phyloP scores from a whole-genome alignment of 1,140 invertebrate genomes.

The Zaprionus kolodkinae region DNA sequence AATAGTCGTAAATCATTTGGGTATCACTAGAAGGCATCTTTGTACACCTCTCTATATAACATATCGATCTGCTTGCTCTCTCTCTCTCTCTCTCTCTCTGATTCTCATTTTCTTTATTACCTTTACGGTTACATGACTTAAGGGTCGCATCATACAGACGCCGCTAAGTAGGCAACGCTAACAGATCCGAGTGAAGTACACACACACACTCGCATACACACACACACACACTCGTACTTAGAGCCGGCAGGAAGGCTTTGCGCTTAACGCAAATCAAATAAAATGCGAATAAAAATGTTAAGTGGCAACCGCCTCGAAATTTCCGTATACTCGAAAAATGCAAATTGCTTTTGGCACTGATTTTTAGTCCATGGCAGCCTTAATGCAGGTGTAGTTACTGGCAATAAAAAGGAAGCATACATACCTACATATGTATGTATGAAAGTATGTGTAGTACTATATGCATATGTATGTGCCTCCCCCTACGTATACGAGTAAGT shows the following conservation, averaged over 20 bases:
- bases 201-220: background rate
- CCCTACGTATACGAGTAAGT: no score
- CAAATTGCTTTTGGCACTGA: constrained; percentile 64
- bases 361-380: constrained; percentile 22
- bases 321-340: constrained; percentile 55
- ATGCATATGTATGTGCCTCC: background rate
- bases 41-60: no score
- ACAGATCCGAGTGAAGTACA: constrained; percentile 1
- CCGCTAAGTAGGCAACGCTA: constrained; percentile 46
- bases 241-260: constrained; percentile 17
- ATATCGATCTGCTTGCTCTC: constrained; percentile 54
- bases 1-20: constrained; percentile 65
- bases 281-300: constrained; percentile 70
- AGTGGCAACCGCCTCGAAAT: constrained; percentile 46
- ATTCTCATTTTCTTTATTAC: constrained; percentile 54
- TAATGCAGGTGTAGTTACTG: constrained; percentile 32
- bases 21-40: no score
- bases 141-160: constrained; percentile 43
- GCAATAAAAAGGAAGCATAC: no score
- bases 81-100: no score
- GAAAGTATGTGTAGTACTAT: no score
- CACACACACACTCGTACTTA: background rate
- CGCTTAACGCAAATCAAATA: constrained; percentile 65
- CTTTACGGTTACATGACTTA: constrained; percentile 58
- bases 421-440: no score